Base-by-base conservation (phyloP, 2,797 vertebrate species). In the Spondyliosoma cantharus region DNA sequence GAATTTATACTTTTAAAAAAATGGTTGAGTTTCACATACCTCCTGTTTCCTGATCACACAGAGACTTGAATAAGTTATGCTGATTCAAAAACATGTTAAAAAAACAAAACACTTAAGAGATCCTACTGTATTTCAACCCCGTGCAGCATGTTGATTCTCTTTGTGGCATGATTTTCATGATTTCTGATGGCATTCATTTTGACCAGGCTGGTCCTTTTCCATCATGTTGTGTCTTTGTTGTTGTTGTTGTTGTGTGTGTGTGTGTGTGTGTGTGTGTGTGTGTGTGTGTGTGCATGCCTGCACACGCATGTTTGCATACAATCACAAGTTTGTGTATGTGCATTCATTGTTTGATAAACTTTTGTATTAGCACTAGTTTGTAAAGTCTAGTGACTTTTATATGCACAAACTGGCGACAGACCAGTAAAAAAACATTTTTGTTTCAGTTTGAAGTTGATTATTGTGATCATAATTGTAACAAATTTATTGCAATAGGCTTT, bases 341-440 rank as follows among this genome's bases (percentile, higher is more conserved):
- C 45, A 72, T 65, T 71, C 48, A 72, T 65, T 71, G 49, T 90
- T 86, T 90, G 71, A 86, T 82, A 83, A 78, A 71, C 50, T 85
- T 90, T 90, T 92, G 63, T 89, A 87, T 87, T 81, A 78, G 67
- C 81, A 74, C 49, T 86, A 83, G 65, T 91, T 92, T 89, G 78
- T 92, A 71, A 86, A 81, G 81, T 84, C 54, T 84, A 76, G 82
- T 83, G 64, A 82, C 64, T 88, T 93, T 90, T 87, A 88, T 90
- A 91, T 88, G 86, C 92, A 93, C 89, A 91, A 89, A 80, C 42
- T 61, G 56, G 74, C 73, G 71, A 81, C 46, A 76, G 79, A 82
- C 57, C 62, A 86, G 84, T 84, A 74, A 80, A 82, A 75, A 76
- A 45, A 16, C 66, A n/a, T 67, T 50, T 75, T 80, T 76, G 32